Base-by-base conservation (phyloP, 37 sponge, comb jelly and placozoan genomes). In the Trichoplax adhaerens region DNA sequence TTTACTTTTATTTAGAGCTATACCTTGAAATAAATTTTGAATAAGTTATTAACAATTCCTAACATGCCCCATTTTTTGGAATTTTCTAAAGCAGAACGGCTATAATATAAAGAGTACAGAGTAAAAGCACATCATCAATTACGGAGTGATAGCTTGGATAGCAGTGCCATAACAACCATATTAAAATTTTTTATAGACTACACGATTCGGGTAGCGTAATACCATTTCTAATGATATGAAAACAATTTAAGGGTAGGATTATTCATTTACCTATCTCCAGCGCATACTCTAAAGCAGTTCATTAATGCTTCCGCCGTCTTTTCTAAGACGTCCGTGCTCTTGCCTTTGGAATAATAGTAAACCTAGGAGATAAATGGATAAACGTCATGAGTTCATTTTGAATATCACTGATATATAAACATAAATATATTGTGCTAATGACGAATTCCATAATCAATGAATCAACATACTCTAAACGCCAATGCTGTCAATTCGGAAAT, bases 21-120 rank as follows among this genome's bases (percentile, higher is more conserved):
- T 53, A 89, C 86, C 81, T 83, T 87, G 74, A 95, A 95, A 66
- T 95, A 95, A 46, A 88, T 82, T 64, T 95, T 95, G 80, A 95
- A 91, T 58, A 95, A 80, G 58, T 91, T 84, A 63, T 95, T 95
- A 52, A 91, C 82, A 5, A 95, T 74, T 52, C 78, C 68, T 64
- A 91, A 65, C 1, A 85, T 86, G 49, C 91, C 92, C 86, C 88
- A 87, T 71, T 83, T 81, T 77, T 89, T 89, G 2, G 90, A 77
- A 3, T 65, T 50, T 3, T 89, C 83, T 69, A 73, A 57, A 52
- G 78, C 52, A 7, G 87, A 58, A 4, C 90, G 77, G 47, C 83
- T 85, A 58, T 47, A 58, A 29, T 29, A 29, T 29, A 29, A 29
- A 29, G 29, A 29, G 29, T 29, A 29, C 29, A 29, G 29, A 29